These are phyloP conservation scores for Periparus ater DNA, from an alignment of 2,797 vertebrate genomes.

Conservation along the genomic window DNA sequence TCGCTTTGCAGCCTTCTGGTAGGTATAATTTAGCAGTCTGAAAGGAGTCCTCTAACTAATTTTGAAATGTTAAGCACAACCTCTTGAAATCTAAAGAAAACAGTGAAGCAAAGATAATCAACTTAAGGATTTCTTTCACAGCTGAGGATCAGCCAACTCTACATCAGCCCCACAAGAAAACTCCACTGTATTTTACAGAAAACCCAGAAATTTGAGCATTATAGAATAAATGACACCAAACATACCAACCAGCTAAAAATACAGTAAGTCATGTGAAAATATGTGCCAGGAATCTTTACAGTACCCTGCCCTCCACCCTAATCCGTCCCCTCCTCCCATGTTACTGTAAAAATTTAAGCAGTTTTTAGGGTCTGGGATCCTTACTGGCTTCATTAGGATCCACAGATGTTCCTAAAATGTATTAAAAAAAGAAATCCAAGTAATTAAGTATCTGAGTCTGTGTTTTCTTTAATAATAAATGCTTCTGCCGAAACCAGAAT, in stretches of 20 bases:
- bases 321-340: neutral
- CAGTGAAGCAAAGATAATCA: slow-evolving; percentile 1
- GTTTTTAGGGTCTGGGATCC: neutral
- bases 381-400: slow-evolving; percentile 20
- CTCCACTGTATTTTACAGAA: neutral
- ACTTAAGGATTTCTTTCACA: neutral
- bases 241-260: slow-evolving; percentile 52
- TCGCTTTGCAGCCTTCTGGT: neutral
- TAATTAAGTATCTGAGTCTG: slow-evolving; percentile 24
- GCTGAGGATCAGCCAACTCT: neutral
- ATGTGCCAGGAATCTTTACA: slow-evolving; percentile 8
- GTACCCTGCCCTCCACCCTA: neutral
- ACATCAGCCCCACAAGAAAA: neutral
- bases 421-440: slow-evolving; percentile 18
- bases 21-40: neutral
- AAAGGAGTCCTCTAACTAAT: slow-evolving; percentile 28
- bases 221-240: slow-evolving; percentile 10
- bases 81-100: slow-evolving; percentile 40
- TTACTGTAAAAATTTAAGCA: neutral
- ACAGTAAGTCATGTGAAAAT: slow-evolving; percentile 10
- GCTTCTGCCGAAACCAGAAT: slow-evolving; percentile 10
- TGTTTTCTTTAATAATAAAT: slow-evolving; percentile 16
- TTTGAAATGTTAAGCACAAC: slow-evolving; percentile 26
- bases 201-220: neutral
- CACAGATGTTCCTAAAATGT: slow-evolving; percentile 17